Conservation (phyloP, 2,888 invertebrate species). For the Toxonevra muliebris region DNA sequence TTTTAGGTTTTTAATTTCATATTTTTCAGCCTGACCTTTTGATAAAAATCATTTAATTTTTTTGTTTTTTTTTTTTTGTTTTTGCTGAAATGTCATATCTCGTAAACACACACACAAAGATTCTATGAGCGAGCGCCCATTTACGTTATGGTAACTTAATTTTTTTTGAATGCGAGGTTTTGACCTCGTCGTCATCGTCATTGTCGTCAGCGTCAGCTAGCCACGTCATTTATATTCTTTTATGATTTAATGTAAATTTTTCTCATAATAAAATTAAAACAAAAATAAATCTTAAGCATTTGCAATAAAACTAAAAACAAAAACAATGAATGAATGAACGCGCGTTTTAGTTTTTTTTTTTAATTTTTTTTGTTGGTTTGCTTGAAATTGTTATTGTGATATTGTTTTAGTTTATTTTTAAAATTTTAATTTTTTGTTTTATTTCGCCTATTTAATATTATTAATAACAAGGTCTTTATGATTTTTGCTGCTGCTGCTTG, state of each 20-base stretch:
- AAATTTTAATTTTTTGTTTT: conserved; percentile 3
- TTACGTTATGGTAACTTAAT: conserved; percentile 19
- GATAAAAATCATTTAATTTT: not conserved
- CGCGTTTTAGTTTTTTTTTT: not conserved
- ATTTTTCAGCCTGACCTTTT: not conserved
- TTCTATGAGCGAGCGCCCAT: too few species aligned
- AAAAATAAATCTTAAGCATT: not conserved
- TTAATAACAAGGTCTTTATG: conserved; percentile 25
- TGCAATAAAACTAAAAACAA: conserved; percentile 14
- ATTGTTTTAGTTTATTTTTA: conserved; percentile 8
- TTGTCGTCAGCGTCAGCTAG: conserved; percentile 7
- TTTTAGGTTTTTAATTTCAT: too few species aligned
- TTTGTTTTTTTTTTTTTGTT: conserved; percentile 16
- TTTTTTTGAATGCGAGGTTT: conserved; percentile 15
- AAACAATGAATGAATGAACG: conserved; percentile 18
- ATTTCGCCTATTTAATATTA: conserved; percentile 2
- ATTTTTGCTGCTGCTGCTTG: conserved; percentile 15
- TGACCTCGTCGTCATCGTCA: not conserved
- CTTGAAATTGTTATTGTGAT: conserved; percentile 3
- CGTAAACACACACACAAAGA: not conserved
- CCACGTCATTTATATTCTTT: conserved; percentile 29
- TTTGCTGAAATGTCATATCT: conserved; percentile 12
- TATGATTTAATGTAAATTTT: conserved; percentile 26
- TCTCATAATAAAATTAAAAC: conserved; percentile 27
- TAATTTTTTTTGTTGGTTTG: not conserved